Percentiles rank a stretch among this genome's conserved stretches.
Conservation (phyloP, 2,113 vertebrate species). For the Poecilia latipinna region DNA sequence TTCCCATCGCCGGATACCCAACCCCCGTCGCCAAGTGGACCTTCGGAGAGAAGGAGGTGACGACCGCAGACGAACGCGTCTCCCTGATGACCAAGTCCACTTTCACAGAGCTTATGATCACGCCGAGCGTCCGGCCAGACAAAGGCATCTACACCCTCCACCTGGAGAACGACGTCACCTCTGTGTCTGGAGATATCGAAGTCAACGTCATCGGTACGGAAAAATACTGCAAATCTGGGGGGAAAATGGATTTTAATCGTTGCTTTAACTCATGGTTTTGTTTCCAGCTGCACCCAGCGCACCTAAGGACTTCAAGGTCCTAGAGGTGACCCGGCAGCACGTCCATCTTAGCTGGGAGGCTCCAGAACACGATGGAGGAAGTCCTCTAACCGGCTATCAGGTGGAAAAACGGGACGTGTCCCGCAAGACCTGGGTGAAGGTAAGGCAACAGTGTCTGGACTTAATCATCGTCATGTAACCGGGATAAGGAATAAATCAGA, state of each 20-base stretch:
- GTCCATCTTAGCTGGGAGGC: conserved; percentile 95
- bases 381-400: conserved; percentile 92
- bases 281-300: conserved; percentile 90
- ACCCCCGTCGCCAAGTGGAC: conserved; percentile 89
- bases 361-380: conserved; percentile 96
- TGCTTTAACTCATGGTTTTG: conserved; percentile 15
- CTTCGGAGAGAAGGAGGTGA: conserved; percentile 86
- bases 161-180: conserved; percentile 88
- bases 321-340: conserved; percentile 87
- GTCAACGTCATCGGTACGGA: conserved; percentile 96
- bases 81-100: conserved; percentile 85
- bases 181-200: conserved; percentile 92
- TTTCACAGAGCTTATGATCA: conserved; percentile 87
- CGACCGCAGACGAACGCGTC: conserved; percentile 82
- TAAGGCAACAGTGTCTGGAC: conserved; percentile 46
- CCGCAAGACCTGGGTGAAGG: conserved; percentile 96
- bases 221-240: neutral
- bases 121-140: conserved; percentile 93
- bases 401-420: conserved; percentile 94
- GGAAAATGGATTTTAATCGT: too few species aligned
- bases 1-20: conserved; percentile 94
- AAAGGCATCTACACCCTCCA: conserved; percentile 90
- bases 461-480: neutral
- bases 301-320: conserved; percentile 93
- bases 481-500: neutral